Conservation (phyloP, 2,797 vertebrate genomes). For the Lutjanus campechanus region DNA sequence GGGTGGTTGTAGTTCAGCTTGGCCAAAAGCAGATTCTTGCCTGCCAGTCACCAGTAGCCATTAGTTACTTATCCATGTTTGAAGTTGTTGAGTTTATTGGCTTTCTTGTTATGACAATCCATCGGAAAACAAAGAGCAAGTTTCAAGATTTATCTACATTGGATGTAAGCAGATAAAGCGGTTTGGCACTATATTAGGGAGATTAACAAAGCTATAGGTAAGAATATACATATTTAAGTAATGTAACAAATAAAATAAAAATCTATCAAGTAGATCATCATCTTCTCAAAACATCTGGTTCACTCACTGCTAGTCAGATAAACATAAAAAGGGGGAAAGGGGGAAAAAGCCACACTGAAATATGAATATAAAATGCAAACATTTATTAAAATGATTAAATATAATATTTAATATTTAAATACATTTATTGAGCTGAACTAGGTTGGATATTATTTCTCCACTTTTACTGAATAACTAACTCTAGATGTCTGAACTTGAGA, state of each 20-base stretch:
- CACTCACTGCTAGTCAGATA: background rate
- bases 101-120: background rate
- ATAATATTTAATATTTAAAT: no score
- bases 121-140: background rate
- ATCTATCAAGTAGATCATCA: background rate
- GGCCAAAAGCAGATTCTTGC: background rate
- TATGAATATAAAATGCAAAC: background rate
- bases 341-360: background rate
- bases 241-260: background rate
- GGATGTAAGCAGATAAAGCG: background rate
- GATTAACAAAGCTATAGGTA: background rate
- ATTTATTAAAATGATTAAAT: no score
- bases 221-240: background rate
- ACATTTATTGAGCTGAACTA: background rate
- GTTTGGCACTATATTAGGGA: background rate
- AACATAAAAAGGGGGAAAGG: background rate
- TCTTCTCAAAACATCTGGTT: background rate
- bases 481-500: background rate
- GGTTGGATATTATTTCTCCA: background rate
- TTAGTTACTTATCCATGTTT: background rate
- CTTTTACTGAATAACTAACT: slow-evolving; percentile 3
- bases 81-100: background rate
- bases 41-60: background rate
- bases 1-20: slow-evolving; percentile 2
- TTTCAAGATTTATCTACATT: background rate